These are phyloP conservation scores for Mesoclemmys tuberculata DNA, from an alignment of 2,113 vertebrate species.

Conservation along the genomic window DNA sequence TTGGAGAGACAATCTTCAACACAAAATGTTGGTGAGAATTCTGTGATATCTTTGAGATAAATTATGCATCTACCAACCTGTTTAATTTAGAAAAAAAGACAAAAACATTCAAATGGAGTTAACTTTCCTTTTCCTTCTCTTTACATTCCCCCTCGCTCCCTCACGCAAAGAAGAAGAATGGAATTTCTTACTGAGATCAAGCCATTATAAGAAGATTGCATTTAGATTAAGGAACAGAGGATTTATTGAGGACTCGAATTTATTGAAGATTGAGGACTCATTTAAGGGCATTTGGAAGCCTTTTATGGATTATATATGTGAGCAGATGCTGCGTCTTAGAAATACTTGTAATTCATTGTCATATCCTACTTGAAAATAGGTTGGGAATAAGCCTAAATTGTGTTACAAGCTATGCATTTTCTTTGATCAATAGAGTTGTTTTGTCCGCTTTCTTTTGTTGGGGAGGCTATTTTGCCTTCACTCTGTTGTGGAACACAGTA, in stretches of 20 bases:
- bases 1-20: rapidly evolving
- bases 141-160: neutral
- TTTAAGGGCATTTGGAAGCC: conserved; percentile 32
- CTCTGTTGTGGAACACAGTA: conserved; percentile 15
- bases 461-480: neutral
- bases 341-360: conserved; percentile 40
- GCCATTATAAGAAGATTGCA: conserved; percentile 12
- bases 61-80: neutral
- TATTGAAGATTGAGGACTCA: conserved; percentile 41
- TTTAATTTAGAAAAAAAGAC: neutral
- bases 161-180: neutral
- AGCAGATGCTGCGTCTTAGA: conserved; percentile 44
- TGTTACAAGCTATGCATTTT: neutral
- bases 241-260: conserved; percentile 49
- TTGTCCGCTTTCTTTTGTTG: conserved; percentile 26
- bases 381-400: neutral
- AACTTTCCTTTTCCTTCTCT: neutral
- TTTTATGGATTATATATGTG: conserved; percentile 46
- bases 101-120: neutral
- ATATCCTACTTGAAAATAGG: conserved; percentile 20
- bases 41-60: conserved; percentile 5
- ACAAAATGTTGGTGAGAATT: neutral
- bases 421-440: neutral
- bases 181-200: conserved; percentile 19
- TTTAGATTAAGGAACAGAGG: conserved; percentile 37